A percentile compares a stretch with the other conserved stretches of the same genome.
Conservation (phyloP, 2,113 vertebrate species). For the Laticauda colubrina region DNA sequence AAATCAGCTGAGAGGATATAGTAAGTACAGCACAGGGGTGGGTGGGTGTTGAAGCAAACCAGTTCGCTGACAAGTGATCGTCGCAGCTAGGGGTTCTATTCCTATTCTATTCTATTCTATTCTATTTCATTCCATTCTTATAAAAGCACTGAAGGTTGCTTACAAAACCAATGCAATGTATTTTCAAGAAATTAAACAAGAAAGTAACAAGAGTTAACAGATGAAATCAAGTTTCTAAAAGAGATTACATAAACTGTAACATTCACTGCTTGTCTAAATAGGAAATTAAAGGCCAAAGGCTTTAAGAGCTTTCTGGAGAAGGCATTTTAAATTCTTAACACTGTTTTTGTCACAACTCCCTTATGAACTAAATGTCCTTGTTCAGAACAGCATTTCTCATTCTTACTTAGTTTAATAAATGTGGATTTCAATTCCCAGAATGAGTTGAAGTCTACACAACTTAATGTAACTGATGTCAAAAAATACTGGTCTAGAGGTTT, state of each 20-base stretch:
- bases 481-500: not conserved
- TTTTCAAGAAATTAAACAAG: not conserved
- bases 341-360: not conserved
- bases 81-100: no score
- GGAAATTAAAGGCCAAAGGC: not conserved
- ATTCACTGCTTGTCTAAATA: not conserved
- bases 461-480: not conserved
- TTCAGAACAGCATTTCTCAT: not conserved
- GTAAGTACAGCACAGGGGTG: no score
- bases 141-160: not conserved
- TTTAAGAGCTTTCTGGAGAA: not conserved
- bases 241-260: not conserved
- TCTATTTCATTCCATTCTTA: not conserved
- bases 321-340: not conserved
- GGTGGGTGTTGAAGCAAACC: no score
- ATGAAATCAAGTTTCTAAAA: not conserved
- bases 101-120: no score
- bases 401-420: not conserved
- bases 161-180: not conserved
- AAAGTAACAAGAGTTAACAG: not conserved
- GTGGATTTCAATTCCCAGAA: not conserved
- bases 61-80: no score
- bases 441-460: not conserved
- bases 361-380: not conserved
- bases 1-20: no score